Conservation (phyloP, 1,140 invertebrate species). For the Drosophila asahinai region DNA sequence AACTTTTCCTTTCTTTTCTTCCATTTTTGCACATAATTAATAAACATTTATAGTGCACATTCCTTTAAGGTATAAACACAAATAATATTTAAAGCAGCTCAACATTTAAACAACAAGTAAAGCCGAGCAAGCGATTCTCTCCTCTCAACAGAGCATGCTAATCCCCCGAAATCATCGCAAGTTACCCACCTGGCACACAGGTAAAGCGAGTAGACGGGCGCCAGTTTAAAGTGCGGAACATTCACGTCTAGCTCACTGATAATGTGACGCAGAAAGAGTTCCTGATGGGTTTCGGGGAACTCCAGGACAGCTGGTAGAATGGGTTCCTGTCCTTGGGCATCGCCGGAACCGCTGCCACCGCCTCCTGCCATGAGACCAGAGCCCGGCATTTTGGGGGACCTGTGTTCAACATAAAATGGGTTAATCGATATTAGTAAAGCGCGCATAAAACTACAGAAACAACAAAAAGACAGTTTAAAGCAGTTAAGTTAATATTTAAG, state of each 20-base stretch:
- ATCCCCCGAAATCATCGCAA: not conserved
- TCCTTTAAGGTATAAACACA: not conserved
- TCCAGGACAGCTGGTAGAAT: conserved; percentile 97
- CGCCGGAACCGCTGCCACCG: conserved; percentile 64
- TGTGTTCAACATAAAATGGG: conserved; percentile 30
- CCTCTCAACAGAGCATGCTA: conserved; percentile 2
- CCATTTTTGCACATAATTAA: not conserved
- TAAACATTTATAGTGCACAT: not conserved
- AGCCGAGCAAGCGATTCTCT: conserved; percentile 18
- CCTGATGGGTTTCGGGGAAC: conserved; percentile 97
- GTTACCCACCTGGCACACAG: conserved; percentile 90
- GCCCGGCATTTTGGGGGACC: conserved; percentile 77
- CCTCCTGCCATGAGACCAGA: conserved; percentile 57
- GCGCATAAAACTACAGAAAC: conserved; percentile 18
- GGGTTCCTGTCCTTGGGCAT: conserved; percentile 90
- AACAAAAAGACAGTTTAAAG: conserved; percentile 8
- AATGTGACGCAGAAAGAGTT: conserved; percentile 94
- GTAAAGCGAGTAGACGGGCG: conserved; percentile 97
- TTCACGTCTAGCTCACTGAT: conserved; percentile 95
- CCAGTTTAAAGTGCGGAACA: conserved; percentile 93
- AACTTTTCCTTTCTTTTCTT: not conserved
- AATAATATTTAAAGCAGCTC: not conserved
- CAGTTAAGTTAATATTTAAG: conserved; percentile 25
- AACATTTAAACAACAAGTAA: conserved; percentile 27
- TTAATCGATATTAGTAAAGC: conserved; percentile 51